These are phyloP conservation scores for Diloba caeruleocephala DNA, from an alignment of 2,888 invertebrate genomes.

Conservation along the genomic window DNA sequence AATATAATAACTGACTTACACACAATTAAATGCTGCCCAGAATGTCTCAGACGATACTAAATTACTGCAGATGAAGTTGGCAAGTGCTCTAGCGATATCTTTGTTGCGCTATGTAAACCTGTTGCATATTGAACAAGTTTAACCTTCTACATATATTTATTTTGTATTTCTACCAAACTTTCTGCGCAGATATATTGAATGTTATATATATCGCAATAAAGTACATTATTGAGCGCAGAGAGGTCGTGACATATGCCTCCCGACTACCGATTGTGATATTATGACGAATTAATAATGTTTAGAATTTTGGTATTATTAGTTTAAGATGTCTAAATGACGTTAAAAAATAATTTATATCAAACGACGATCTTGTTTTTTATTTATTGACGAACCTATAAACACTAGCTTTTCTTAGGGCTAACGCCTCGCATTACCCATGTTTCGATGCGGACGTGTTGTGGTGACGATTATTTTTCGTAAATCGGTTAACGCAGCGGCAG, in stretches of 20 bases:
- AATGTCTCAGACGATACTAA: too few relatives aligned
- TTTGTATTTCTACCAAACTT: constrained; percentile 20
- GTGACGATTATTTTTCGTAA: too few relatives aligned
- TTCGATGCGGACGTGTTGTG: too few relatives aligned
- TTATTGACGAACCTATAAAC: not conserved
- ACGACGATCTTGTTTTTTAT: constrained; percentile 22
- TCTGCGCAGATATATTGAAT: constrained; percentile 29
- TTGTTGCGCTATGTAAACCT: too few relatives aligned
- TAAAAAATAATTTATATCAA: constrained; percentile 52
- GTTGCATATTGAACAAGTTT: constrained; percentile 1
- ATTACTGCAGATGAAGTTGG: too few relatives aligned
- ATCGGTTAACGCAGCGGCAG: too few relatives aligned
- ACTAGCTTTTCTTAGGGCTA: too few relatives aligned
- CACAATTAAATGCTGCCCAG: too few relatives aligned
- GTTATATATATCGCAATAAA: not conserved
- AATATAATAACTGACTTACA: too few relatives aligned
- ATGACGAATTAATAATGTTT: constrained; percentile 58
- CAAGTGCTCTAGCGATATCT: too few relatives aligned
- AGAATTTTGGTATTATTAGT: constrained; percentile 68
- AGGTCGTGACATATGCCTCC: constrained; percentile 45
- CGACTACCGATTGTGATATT: constrained; percentile 69
- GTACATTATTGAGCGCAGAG: constrained; percentile 21
- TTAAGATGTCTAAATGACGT: constrained; percentile 56
- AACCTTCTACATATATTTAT: constrained; percentile 10
- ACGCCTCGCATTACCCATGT: too few relatives aligned